A percentile compares a stretch with the other conserved stretches of the same genome.
Evolutionary conservation across 2,113 vertebrate species (phyloP).

Genomic region (Orthochromis malagaraziensis): DNA sequence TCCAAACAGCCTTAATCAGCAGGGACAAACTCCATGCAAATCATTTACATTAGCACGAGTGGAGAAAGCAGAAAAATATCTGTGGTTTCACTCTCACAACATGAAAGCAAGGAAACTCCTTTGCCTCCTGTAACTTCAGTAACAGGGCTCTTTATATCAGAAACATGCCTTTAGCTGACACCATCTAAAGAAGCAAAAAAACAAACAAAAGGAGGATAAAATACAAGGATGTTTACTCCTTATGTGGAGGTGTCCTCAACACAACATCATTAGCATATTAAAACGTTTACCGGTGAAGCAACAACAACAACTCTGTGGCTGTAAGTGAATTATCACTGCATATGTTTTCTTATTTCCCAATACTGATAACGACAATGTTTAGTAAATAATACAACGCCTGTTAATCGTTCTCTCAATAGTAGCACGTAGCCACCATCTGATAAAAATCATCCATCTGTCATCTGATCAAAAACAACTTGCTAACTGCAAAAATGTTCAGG

Average conservation of each 20-base stretch:
- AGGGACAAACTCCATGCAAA: constrained; percentile 52
- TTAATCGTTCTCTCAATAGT: background rate
- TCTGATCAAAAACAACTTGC: background rate
- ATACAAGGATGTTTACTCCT: background rate
- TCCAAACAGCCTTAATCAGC: constrained; percentile 54
- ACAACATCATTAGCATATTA: background rate
- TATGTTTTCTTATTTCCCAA: background rate
- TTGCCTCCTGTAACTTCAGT: background rate
- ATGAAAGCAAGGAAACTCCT: background rate
- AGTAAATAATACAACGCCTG: background rate
- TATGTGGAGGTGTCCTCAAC: background rate
- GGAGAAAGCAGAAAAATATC: background rate
- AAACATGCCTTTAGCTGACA: background rate
- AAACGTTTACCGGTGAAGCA: background rate
- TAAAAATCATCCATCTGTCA: background rate
- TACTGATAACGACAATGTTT: background rate
- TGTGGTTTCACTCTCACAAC: background rate
- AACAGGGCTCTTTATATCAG: background rate
- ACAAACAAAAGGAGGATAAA: background rate
- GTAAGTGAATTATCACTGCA: background rate
- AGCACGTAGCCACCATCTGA: background rate
- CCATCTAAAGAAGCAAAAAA: background rate
- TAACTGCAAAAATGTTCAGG: background rate
- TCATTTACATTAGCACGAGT: constrained; percentile 46
- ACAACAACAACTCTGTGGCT: background rate